Percentiles rank a stretch among this genome's conserved stretches.
These are phyloP conservation scores for Falco berigora DNA, from an alignment of 2,797 vertebrate genomes.

Conservation along the genomic window DNA sequence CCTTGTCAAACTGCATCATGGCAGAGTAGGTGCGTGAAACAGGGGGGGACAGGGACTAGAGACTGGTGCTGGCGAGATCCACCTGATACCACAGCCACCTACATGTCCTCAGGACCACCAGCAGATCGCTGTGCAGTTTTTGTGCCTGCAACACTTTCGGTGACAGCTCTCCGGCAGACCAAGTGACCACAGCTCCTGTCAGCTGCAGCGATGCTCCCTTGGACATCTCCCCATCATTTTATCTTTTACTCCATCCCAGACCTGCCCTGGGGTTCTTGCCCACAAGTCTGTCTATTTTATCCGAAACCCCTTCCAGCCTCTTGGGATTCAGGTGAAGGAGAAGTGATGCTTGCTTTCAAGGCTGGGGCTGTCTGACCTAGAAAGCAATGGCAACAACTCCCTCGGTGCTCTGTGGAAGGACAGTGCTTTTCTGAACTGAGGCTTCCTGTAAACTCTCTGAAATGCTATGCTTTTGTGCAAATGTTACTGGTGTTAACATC, in stretches of 20 bases:
- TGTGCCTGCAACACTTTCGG: neutral
- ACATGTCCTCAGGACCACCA: neutral
- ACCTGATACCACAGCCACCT: neutral
- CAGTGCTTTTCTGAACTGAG: fast-evolving
- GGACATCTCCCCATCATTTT: neutral
- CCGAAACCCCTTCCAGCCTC: neutral
- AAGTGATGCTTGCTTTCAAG: neutral
- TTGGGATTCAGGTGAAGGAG: neutral
- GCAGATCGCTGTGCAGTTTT: fast-evolving
- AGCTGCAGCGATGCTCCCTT: neutral
- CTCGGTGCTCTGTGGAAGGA: neutral
- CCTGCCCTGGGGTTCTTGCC: neutral
- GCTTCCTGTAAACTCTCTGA: neutral
- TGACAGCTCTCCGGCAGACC: neutral
- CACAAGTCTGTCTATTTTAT: neutral
- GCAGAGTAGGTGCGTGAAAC: fast-evolving
- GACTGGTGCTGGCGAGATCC: neutral
- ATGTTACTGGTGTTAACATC: neutral
- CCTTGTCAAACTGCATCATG: neutral
- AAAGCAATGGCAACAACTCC: neutral
- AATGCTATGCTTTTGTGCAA: neutral
- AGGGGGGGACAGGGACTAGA: neutral
- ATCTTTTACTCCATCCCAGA: neutral
- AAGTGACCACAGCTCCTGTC: neutral
- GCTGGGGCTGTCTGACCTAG: neutral